Conservation (phyloP, 2,113 vertebrate species). For the Corynorhinus townsendii region DNA sequence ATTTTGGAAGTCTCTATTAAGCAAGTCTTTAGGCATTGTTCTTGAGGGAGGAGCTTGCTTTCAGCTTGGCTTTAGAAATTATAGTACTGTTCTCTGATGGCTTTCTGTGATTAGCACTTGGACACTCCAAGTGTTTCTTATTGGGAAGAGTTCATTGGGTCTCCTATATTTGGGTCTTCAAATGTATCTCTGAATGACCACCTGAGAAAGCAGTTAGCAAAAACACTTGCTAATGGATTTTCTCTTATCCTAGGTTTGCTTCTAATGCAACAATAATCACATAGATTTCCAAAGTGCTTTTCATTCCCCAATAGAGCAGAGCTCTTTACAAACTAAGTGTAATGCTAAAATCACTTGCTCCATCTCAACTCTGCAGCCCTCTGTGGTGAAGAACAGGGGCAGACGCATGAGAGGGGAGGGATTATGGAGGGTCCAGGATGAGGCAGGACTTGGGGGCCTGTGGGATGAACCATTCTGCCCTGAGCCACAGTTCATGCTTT, state of each 20-base stretch:
- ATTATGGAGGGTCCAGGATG: background rate
- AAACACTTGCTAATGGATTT: conserved; percentile 62
- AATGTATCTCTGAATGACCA: conserved; percentile 46
- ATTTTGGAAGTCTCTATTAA: conserved; percentile 8
- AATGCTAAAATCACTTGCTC: background rate
- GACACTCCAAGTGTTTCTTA: conserved; percentile 51
- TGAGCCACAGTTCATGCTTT: background rate
- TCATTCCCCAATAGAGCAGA: background rate
- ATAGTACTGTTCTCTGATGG: background rate
- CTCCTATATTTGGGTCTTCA: conserved; percentile 35
- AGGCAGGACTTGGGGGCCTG: rapidly evolving
- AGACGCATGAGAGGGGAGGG: background rate
- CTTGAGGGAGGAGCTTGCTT: conserved; percentile 28
- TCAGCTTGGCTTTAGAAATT: conserved; percentile 27
- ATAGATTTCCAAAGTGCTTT: conserved; percentile 54
- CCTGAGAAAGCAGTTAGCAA: conserved; percentile 51
- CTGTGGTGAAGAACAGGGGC: background rate
- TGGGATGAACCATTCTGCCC: background rate
- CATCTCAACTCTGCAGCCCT: background rate
- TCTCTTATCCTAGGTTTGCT: conserved; percentile 52
- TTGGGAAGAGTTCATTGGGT: conserved; percentile 32
- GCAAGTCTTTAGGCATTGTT: background rate
- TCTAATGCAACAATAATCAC: conserved; percentile 51
- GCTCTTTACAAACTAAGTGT: background rate
- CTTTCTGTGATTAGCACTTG: conserved; percentile 47